Percentiles rank a stretch among this genome's conserved stretches.
phyloP scores from a whole-genome alignment of 2,888 invertebrate species.

The Hyppa rectilinea region DNA sequence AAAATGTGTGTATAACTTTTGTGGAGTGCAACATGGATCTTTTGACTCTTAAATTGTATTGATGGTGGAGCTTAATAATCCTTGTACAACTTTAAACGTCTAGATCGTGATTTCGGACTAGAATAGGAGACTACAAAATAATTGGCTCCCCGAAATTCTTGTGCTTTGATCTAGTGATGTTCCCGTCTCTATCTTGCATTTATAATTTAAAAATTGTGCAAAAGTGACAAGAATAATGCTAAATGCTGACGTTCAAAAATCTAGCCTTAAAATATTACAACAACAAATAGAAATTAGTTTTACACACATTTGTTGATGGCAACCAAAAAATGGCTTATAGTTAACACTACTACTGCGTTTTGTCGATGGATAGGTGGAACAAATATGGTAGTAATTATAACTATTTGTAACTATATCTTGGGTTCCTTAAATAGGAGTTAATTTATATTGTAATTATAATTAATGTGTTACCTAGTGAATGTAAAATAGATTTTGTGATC shows the following conservation, averaged over 20 bases:
- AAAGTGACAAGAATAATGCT: background rate
- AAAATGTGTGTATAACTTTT: background rate
- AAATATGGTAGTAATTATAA: background rate
- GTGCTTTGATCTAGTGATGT: background rate
- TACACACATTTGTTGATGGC: background rate
- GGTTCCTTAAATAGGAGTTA: slow-evolving; percentile 26
- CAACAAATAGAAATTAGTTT: slow-evolving; percentile 3
- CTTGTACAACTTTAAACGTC: too few species aligned
- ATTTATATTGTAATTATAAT: slow-evolving; percentile 24
- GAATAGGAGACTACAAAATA: background rate
- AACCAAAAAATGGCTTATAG: background rate
- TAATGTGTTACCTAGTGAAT: slow-evolving; percentile 20
- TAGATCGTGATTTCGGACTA: background rate
- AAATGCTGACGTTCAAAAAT: background rate
- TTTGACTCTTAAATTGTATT: too few species aligned
- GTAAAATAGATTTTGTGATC: slow-evolving; percentile 25
- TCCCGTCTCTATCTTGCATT: background rate
- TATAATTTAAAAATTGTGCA: background rate
- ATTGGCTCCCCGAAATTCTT: background rate
- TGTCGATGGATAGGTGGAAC: background rate
- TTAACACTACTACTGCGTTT: background rate
- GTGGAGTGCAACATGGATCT: too few species aligned
- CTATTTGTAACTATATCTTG: slow-evolving; percentile 4
- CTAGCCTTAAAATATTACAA: background rate
- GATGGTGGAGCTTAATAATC: too few species aligned